phyloP scores from a whole-genome alignment of 2,113 vertebrate genomes.

The Istiophorus platypterus region DNA sequence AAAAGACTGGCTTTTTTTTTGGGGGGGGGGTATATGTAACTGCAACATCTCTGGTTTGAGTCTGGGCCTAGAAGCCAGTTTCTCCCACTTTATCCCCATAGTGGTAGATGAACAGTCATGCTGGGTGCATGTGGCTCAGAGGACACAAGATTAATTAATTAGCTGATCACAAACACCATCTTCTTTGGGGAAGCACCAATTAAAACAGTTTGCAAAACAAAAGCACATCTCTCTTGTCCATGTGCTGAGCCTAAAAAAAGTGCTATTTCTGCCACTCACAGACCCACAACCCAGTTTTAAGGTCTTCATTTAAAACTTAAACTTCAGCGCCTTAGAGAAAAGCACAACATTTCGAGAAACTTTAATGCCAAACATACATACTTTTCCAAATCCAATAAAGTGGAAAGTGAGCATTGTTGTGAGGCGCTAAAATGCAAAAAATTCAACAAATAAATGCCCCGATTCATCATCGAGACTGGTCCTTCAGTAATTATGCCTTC shows the following conservation, averaged over 20 bases:
- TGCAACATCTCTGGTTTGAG: neutral
- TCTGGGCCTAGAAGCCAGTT: no score
- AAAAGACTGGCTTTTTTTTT: neutral
- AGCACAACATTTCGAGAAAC: neutral
- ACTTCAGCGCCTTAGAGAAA: neutral
- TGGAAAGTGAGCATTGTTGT: neutral
- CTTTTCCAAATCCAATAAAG: neutral
- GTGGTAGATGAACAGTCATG: neutral
- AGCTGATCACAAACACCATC: neutral
- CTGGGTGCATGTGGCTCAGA: neutral
- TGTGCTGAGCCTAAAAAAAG: neutral
- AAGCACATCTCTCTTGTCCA: neutral
- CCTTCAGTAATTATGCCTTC: neutral
- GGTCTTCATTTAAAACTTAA: neutral
- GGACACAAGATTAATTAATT: neutral
- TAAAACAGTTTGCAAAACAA: conserved; percentile 1
- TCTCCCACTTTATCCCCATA: neutral
- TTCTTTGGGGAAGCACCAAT: neutral
- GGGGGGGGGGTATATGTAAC: neutral
- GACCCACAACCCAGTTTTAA: neutral
- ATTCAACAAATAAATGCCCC: neutral
- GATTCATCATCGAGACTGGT: neutral
- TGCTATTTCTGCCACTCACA: neutral
- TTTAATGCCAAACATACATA: neutral
- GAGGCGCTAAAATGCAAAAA: neutral